These are phyloP conservation scores for Indicator indicator DNA, from an alignment of 2,113 vertebrate genomes.

Conservation along the genomic window DNA sequence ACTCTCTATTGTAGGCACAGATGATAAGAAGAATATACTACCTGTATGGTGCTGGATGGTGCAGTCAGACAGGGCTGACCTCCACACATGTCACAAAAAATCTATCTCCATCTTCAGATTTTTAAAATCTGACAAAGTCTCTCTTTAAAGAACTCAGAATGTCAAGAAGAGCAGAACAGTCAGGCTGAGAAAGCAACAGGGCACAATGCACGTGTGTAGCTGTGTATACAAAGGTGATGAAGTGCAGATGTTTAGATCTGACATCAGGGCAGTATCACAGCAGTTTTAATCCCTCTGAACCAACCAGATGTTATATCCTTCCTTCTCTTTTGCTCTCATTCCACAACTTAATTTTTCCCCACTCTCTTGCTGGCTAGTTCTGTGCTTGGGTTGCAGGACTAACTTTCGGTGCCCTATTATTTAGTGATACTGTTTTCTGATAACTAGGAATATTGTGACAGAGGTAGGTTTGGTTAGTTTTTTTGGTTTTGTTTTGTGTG, in stretches of 20 bases:
- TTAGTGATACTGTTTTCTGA: neutral
- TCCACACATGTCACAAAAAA: neutral
- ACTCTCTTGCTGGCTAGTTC: neutral
- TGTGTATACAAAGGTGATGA: neutral
- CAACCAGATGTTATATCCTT: neutral
- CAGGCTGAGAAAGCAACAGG: neutral
- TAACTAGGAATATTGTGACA: neutral
- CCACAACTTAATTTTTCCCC: neutral
- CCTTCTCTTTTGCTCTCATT: neutral
- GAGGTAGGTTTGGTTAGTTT: neutral
- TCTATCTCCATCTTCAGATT: neutral
- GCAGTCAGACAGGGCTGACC: neutral
- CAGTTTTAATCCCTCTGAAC: neutral
- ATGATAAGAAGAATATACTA: neutral
- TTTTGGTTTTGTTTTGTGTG: too few species aligned
- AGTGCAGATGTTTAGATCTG: neutral
- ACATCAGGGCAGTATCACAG: neutral
- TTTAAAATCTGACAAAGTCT: neutral
- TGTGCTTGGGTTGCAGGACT: rapidly evolving
- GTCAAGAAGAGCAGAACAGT: neutral
- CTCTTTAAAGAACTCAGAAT: neutral
- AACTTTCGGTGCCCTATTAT: neutral
- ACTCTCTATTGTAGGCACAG: neutral
- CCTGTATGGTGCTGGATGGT: too few species aligned
- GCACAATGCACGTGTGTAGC: neutral